Base-by-base conservation (phyloP, 2,797 vertebrate species). In the Anguilla pacifica region DNA sequence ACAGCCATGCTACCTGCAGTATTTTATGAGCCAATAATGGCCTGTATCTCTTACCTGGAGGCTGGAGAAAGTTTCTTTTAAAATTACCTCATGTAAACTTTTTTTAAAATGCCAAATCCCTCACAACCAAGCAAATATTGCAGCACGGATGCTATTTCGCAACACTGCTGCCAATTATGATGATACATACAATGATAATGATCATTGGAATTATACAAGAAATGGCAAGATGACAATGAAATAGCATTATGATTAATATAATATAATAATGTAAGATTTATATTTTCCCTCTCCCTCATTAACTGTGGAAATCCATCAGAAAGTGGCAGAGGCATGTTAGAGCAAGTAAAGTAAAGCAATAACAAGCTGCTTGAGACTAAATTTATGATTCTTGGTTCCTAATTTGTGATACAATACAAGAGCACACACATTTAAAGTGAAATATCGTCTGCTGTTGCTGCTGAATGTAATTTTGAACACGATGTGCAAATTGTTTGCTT, bases 401-500 rank as follows among this genome's bases (percentile, higher is more conserved):
- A 43, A 79, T 79, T 86, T 86, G 74, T 49, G 74, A 59, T 83
- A 88, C 81, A 88, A 83, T 86, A 64, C 55, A 85, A 88, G 46
- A 77, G 87, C 84, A 25, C 53, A 55, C 84, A 83, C 82, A 88
- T 86, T 88, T 86, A 88, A 86, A 88, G 85, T 88, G 85, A 88
- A 86, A 86, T 88, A 88, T 88, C 70, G 70, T 85, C 43, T 90
- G 79, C 74, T 86, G 86, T 61, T 82, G 83, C 51, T 83, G 70
- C 17, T 22, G 87, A 83, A 35, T 77, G 79, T 87, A 90, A 93
- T 88, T 92, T 91, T 88, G 74, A 89, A 74, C 77, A 83, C 88
- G 88, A 19, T 43, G 83, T 89, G 90, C 64, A 89, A 91, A 93
- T 93, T 90, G 93, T 92, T 87, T 90, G 89, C 91, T 90, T 91